Evolutionary conservation across 2,113 vertebrate genomes (phyloP), one percentile per base, ranked within the genome.

Genomic region (Mastomys natalensis): DNA sequence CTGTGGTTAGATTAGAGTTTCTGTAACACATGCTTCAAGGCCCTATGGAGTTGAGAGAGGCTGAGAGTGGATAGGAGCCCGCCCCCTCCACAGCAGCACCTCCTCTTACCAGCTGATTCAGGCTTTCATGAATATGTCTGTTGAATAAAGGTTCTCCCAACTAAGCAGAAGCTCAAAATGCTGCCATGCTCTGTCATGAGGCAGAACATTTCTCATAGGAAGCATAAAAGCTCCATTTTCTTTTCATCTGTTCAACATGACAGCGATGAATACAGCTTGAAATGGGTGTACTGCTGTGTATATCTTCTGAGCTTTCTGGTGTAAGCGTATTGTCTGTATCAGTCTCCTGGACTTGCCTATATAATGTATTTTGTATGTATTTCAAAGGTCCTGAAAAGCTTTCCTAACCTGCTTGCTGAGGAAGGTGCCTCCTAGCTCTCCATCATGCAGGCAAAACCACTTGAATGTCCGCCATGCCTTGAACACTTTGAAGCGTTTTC

Each of bases 351-450:
- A 81, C 80, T 91, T 89, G 58, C n/a, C 85, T 96, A 51, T 22
- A 13, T 74, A 51, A 48, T 29, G 43, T 34, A 68, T 91, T 91
- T 43, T 10, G 29, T 74, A 7, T 89, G 37, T 24, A 70, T 89
- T 87, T 90, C 84, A 93, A 81, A 90, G 76, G 48, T 96, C 55
- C 40, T 48, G n/a, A 66, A 81, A 64, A 74, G 82, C 45, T 73
- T 60, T 82, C 22, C 85, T 58, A 53, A 16, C 11, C 40, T 70
- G 19, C 77, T 93, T 62, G 45, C 34, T 2, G 68, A 88, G 81
- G 37, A 82, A 91, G 51, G 26, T 12, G 31, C 68, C 19, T 40
- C 48, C 78, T 40, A 84, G 34, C 58, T 74, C 45, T 86, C 31
- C 29, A 22, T 72, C 26, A 19, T 10, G 51, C 37, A 31, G 91